Evolutionary conservation across 2,113 vertebrate genomes (phyloP), one percentile per base, ranked within the genome.

Genomic region (Silurus meridionalis): DNA sequence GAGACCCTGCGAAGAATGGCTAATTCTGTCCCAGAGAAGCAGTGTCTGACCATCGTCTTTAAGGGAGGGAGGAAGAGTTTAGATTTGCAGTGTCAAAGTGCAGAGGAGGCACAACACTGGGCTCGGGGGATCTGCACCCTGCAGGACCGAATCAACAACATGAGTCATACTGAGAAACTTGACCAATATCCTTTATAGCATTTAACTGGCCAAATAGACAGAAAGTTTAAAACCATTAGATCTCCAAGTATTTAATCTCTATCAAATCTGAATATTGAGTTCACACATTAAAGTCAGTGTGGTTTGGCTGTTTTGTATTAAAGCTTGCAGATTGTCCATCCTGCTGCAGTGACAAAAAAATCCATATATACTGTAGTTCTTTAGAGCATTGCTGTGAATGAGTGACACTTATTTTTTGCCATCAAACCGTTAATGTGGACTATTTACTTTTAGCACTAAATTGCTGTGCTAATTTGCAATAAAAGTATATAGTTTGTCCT

Each of bases 141-240:
- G 84, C 95, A 97, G 86, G 93, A 88, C 2, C 91, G 96, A 87
- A 93, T 96, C 17, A 93, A 95, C 6, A 96, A 96, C 91, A 98
- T 99, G 98, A 98, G 92, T 92, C 97, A 99, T 89, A 91, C 92
- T 0, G 97, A 99, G 88, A 97, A 97, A 83, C 96, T 99, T 0
- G 96, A 99, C 81, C 97, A 98, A 96, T 99, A 99, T 98, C 98
- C 96, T 97, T 91, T 57, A 21, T 23, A 74, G 4, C n/a, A 25
- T 25, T 55, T 60, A 23, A 6, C 23, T 52, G 11, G 64, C 23
- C 2, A 8, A 67, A 78, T 66, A 11, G 37, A 37, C 61, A 58
- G 6, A 55, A 77, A 3, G 13, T 25, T 25, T 78, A 78, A 55
- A 28, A 1, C 8, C 19, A 11, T 48, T 52, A 50, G 2, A 48